Percentiles rank a stretch among this genome's conserved stretches.
These are phyloP conservation scores for Chrosomus eos DNA, from an alignment of 2,797 vertebrate genomes.

Conservation along the genomic window DNA sequence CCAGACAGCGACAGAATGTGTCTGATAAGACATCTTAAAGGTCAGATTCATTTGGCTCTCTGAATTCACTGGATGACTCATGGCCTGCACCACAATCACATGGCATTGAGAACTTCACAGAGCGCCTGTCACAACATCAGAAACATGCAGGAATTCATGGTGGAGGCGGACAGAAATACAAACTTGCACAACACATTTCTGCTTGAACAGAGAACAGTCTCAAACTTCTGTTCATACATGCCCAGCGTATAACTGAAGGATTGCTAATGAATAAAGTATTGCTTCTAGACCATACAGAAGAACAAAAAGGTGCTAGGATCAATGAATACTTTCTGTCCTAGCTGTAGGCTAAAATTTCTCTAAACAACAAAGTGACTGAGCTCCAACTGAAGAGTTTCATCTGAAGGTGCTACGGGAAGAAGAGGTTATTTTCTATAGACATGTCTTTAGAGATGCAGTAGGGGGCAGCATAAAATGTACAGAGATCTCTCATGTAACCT, in stretches of 20 bases:
- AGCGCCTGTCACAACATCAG: constrained; percentile 55
- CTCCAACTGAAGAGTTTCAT: not conserved
- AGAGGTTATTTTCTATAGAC: not conserved
- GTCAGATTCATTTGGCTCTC: constrained; percentile 61
- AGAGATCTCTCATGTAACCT: not conserved
- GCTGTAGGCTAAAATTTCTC: not conserved
- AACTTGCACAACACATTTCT: constrained; percentile 50
- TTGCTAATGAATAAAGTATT: constrained; percentile 3
- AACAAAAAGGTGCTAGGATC: not conserved
- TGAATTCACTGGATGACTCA: constrained; percentile 70
- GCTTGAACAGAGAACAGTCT: constrained; percentile 2
- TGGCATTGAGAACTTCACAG: constrained; percentile 69
- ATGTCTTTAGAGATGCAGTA: constrained; percentile 42
- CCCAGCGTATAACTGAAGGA: not conserved
- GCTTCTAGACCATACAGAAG: not conserved
- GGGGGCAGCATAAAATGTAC: constrained; percentile 60
- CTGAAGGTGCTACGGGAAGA: not conserved
- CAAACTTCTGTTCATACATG: not conserved
- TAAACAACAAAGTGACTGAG: not conserved
- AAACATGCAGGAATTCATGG: constrained; percentile 66
- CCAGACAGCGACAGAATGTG: constrained; percentile 56
- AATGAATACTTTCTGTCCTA: not conserved
- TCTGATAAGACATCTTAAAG: constrained; percentile 60
- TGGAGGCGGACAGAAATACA: constrained; percentile 61
- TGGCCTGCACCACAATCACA: constrained; percentile 61